Base-by-base conservation (phyloP, 2,113 vertebrate genomes). In the Pogonocichla stellata region DNA sequence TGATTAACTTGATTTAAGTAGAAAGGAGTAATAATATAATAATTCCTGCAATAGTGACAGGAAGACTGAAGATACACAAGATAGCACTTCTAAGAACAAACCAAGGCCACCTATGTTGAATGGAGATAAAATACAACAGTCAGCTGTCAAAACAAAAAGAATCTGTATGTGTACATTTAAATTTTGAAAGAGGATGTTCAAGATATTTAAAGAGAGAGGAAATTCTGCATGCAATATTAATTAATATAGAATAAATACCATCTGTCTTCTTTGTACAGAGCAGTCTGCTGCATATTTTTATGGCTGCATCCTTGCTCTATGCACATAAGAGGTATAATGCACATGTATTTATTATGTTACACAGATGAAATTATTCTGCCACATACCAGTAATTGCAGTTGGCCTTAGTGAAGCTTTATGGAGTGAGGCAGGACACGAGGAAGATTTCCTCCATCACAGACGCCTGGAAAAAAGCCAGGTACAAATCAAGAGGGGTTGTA, bases 181-280 rank as follows among this genome's bases (percentile, higher is more conserved):
- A 78, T 81, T 79, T 79, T 85, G 80, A 81, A 72, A 91, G 69
- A 33, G 8, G 42, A 82, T 61, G 18, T 75, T 90, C 11, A 62
- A 69, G 84, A 43, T 96, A 92, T 65, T 85, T 96, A 80, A 93
- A 88, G 66, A 53, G 26, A 43, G 28, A 74, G 40, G 45, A 57
- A 91, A 84, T 80, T 94, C 70, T 65, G 58, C 66, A 60, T 61
- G 73, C 36, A 85, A 42, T 75, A 69, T 90, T 94, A 96, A 91
- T 92, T 94, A 87, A 75, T 80, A 62, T 28, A 69, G 78, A 95
- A 93, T 81, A 97, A 95, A 95, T 91, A 91, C 66, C 70, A 85
- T 87, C 87, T 94, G 58, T 94, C 38, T 88, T 82, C 71, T 61
- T 20, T 34, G 26, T 72, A 79, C 1, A 9, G 58, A 95, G 61